Base-by-base conservation (phyloP, 2,797 vertebrate species). In the Oreortyx pictus region DNA sequence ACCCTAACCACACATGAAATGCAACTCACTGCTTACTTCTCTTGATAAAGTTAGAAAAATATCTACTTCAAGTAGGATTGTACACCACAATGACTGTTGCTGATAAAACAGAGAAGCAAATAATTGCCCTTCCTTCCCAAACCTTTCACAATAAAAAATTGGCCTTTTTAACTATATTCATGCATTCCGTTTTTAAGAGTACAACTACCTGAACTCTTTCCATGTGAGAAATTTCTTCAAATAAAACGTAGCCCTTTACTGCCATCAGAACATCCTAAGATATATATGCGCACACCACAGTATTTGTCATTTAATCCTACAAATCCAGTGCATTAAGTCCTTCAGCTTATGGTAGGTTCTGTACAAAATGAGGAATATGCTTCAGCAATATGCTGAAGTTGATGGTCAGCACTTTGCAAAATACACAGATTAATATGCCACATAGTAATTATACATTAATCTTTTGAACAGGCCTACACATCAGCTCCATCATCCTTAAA, bases 401-500 rank as follows among this genome's bases (percentile, higher is more conserved):
- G 33, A 35, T 3, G 27, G 43, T 78, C 62, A 70, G 41, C 35
- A 43, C 67, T 75, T 64, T 86, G 60, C 6, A n/a, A 70, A 91
- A 88, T n/a, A 47, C 39, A 75, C 65, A 60, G 68, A 44, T 85
- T 66, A 75, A 47, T 49, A 9, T 33, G 3, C 41, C 9, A 85
- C 54, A 65, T 0, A 29, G 49, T 59, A 89, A 79, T 82, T 85
- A 27, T 37, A 46, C n/a, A 49, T 60, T 80, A 86, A 80, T 82
- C 60, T 87, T 86, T 65, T 67, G 14, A 88, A 74, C 31, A 83
- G 74, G 20, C 20, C 35, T 80, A 68, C 33, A 61, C 43, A 65
- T 49, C 24, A 71, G 71, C 35, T 82, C 61, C 24, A 82, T 88
- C 92, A 92, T 59, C 49, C 59, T 80, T 79, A 85, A 81, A 89